Evolutionary conservation across 1,140 invertebrate genomes (phyloP).

Genomic region (Cydia pomonella): DNA sequence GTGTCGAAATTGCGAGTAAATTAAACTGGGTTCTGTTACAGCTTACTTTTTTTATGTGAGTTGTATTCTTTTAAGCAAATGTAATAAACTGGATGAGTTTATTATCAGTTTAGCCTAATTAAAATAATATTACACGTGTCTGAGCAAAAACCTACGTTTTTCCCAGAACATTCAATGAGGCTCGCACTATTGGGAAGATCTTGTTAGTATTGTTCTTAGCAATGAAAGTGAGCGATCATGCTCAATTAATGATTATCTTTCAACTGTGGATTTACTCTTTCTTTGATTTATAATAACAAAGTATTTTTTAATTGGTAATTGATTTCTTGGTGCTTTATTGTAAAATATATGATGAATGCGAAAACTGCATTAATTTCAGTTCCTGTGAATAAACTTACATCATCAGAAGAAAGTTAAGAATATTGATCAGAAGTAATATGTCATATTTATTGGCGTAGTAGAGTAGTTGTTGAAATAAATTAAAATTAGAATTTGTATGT

Average conservation of each 20-base stretch:
- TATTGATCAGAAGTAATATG: slow-evolving; percentile 4
- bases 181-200: slow-evolving; percentile 17
- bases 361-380: background rate
- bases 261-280: background rate
- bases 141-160: slow-evolving; percentile 7
- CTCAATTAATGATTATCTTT: slow-evolving; percentile 18
- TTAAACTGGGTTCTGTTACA: background rate
- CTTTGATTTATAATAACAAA: background rate
- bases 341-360: background rate
- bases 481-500: background rate
- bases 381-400: background rate
- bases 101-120: background rate
- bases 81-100: background rate
- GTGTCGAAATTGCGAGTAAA: background rate
- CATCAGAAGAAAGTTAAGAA: slow-evolving; percentile 21
- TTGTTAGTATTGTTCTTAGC: slow-evolving; percentile 29
- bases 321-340: background rate
- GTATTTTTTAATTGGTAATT: background rate
- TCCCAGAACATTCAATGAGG: slow-evolving; percentile 25
- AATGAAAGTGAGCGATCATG: slow-evolving; percentile 30
- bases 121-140: background rate
- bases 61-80: background rate
- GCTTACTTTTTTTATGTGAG: background rate
- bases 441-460: slow-evolving; percentile 20
- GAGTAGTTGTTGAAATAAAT: slow-evolving; percentile 23